Conservation (phyloP, 2,797 vertebrate genomes). For the Microhierax caerulescens region DNA sequence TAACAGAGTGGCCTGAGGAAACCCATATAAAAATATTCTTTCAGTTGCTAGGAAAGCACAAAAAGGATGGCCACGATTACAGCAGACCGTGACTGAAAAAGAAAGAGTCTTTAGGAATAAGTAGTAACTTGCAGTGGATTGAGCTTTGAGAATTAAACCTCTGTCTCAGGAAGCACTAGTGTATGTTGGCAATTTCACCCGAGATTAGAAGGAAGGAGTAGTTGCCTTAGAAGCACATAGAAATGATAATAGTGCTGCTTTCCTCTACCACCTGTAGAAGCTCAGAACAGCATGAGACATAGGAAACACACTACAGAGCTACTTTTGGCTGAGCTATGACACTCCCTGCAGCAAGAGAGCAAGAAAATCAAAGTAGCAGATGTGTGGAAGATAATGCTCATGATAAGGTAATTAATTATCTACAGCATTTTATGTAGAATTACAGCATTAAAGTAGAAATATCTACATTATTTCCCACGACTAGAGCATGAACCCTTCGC, state of each 20-base stretch:
- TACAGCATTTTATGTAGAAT: no score
- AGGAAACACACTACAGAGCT: not conserved
- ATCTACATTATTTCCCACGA: not conserved
- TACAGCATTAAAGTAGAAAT: no score
- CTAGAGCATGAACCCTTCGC: not conserved
- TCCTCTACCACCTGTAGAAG: not conserved
- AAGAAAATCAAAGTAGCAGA: not conserved
- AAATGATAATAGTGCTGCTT: not conserved
- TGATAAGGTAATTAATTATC: not conserved
- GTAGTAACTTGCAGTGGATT: not conserved
- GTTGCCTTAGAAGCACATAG: not conserved
- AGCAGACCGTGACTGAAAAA: not conserved
- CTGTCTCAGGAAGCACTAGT: not conserved
- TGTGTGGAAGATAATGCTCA: not conserved
- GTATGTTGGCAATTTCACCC: not conserved
- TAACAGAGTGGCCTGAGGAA: not conserved
- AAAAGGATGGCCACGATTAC: not conserved
- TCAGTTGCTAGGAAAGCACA: not conserved
- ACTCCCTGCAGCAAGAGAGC: not conserved
- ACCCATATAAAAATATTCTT: not conserved
- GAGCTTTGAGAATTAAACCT: not conserved
- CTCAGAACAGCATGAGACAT: not conserved
- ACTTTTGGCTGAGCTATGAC: not conserved
- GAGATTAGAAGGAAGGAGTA: not conserved
- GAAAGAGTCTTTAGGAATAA: not conserved